Conservation (phyloP, 2,797 vertebrate genomes). For the Lepilemur ruficaudatus region DNA sequence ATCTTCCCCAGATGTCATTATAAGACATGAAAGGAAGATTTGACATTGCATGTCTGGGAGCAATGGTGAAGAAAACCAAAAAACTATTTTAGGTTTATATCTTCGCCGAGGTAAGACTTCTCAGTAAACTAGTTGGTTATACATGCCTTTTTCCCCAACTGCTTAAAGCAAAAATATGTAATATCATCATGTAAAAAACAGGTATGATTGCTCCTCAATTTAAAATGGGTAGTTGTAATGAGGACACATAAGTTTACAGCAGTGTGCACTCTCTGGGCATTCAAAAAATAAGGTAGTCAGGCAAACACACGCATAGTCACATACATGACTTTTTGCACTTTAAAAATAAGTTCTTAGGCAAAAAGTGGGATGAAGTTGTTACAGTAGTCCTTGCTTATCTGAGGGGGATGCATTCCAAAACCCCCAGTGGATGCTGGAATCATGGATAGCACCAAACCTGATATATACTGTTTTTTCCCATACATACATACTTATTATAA, state of each 20-base stretch:
- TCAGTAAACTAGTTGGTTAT: neutral
- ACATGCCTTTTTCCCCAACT: neutral
- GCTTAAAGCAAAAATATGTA: neutral
- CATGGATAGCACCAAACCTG: too few relatives aligned
- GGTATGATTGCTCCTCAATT: neutral
- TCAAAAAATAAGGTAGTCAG: neutral
- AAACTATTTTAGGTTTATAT: neutral
- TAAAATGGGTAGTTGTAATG: neutral
- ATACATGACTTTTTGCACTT: neutral
- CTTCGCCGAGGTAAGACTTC: neutral
- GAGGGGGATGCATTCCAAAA: neutral
- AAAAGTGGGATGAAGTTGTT: neutral
- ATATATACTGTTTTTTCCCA: neutral
- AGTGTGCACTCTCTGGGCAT: neutral
- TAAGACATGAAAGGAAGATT: neutral
- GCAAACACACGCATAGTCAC: neutral
- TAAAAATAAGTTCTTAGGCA: slow-evolving; percentile 14
- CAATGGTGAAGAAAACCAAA: neutral
- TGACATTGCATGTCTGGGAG: neutral
- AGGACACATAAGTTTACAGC: neutral
- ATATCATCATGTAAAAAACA: neutral
- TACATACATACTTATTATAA: neutral
- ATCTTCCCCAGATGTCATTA: neutral
- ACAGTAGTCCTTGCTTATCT: neutral
- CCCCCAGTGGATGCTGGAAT: neutral